Evolutionary conservation across 2,797 vertebrate species (phyloP).

Genomic region (Peromyscus attwateri): DNA sequence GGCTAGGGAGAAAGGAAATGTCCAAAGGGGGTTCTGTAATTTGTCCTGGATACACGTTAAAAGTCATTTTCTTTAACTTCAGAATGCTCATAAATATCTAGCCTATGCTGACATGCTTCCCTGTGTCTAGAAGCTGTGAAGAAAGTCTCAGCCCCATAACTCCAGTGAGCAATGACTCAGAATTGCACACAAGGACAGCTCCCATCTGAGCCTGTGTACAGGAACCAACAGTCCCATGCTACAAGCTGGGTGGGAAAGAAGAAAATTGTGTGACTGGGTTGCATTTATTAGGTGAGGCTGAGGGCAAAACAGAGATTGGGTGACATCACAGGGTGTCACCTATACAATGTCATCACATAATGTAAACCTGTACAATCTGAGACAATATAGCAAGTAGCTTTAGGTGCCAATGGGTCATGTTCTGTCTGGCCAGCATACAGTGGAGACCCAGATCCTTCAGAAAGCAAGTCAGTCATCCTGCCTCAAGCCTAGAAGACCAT

Average conservation of each 20-base stretch:
- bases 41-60: rapidly evolving
- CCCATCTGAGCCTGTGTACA: not conserved
- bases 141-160: not conserved
- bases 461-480: not conserved
- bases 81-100: not conserved
- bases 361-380: not conserved
- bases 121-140: not conserved
- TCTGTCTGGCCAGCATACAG: not conserved
- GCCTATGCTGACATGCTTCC: not conserved
- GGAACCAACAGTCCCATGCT: not conserved
- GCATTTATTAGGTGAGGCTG: not conserved
- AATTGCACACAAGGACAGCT: not conserved
- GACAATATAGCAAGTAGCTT: not conserved
- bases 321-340: not conserved
- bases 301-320: not conserved
- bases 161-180: not conserved
- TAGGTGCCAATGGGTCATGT: not conserved
- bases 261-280: not conserved
- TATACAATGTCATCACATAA: not conserved
- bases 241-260: not conserved
- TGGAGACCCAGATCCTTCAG: not conserved
- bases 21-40: not conserved
- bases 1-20: too few relatives aligned
- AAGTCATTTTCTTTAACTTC: not conserved
- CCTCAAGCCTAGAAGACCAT: not conserved